Conservation (phyloP, 2,113 vertebrate genomes). For the Lagopus muta region DNA sequence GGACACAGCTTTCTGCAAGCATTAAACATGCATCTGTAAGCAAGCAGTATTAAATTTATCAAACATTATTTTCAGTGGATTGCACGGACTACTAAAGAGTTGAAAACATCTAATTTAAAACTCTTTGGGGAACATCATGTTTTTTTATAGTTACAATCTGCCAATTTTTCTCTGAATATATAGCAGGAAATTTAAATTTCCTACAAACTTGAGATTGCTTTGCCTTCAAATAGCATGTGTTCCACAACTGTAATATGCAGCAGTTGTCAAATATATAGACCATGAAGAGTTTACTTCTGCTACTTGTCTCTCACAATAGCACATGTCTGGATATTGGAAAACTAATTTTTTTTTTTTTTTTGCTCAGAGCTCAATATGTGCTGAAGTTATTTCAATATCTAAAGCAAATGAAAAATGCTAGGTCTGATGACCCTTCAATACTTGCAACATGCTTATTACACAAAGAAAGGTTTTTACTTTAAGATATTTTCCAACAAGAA, state of each 20-base stretch:
- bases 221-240: not conserved
- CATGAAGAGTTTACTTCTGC: not conserved
- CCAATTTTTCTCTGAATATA: conserved; percentile 11
- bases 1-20: not conserved
- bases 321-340: conserved; percentile 2
- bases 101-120: conserved; percentile 41
- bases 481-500: not conserved
- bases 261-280: conserved; percentile 2
- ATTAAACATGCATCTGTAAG: conserved; percentile 15
- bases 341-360: conserved; percentile 18
- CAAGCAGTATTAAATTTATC: conserved; percentile 33
- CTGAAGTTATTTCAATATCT: not conserved
- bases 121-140: not conserved
- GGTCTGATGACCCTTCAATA: conserved; percentile 19
- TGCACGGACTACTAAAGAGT: conserved; percentile 2
- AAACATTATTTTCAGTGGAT: conserved; percentile 34
- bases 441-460: not conserved
- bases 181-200: conserved; percentile 45
- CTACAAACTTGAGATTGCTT: conserved; percentile 12
- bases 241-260: not conserved
- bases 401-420: conserved; percentile 3
- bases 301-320: conserved; percentile 15
- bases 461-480: not conserved
- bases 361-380: not conserved
- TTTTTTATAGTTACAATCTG: conserved; percentile 41